phyloP scores from a whole-genome alignment of 1,140 invertebrate genomes.

The Cotesia glomerata region DNA sequence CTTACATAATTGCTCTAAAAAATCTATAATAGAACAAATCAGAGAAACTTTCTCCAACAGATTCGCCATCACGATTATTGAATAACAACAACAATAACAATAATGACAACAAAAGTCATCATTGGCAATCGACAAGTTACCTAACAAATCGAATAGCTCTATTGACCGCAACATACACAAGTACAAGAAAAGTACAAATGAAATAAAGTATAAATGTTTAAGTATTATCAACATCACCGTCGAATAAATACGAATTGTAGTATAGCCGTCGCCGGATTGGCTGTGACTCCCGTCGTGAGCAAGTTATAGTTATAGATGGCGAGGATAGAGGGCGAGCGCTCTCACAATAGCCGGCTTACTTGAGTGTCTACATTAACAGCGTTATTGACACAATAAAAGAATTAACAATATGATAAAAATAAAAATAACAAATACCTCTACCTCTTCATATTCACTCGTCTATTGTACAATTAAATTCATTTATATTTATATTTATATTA shows the following conservation, averaged over 20 bases:
- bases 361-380: constrained; percentile 32
- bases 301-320: not conserved
- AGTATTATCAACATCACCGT: not conserved
- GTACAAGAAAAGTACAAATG: too few species aligned
- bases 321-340: too few species aligned
- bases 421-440: constrained; percentile 12
- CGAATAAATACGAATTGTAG: too few species aligned
- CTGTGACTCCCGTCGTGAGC: not conserved
- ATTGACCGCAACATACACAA: not conserved
- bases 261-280: too few species aligned
- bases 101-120: too few species aligned
- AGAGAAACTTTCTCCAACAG: too few species aligned
- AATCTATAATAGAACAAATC: too few species aligned
- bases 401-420: too few species aligned
- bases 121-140: not conserved
- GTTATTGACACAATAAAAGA: constrained; percentile 34
- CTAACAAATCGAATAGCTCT: constrained; percentile 8
- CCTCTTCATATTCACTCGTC: not conserved
- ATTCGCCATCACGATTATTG: too few species aligned
- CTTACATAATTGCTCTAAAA: too few species aligned
- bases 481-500: not conserved
- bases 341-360: constrained; percentile 34
- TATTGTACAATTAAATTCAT: not conserved
- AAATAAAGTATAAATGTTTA: not conserved
- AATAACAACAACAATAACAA: too few species aligned